Evolutionary conservation across 2,888 invertebrate species (phyloP), one percentile per base, ranked within the genome.

Genomic region (Clistopyga incitator): DNA sequence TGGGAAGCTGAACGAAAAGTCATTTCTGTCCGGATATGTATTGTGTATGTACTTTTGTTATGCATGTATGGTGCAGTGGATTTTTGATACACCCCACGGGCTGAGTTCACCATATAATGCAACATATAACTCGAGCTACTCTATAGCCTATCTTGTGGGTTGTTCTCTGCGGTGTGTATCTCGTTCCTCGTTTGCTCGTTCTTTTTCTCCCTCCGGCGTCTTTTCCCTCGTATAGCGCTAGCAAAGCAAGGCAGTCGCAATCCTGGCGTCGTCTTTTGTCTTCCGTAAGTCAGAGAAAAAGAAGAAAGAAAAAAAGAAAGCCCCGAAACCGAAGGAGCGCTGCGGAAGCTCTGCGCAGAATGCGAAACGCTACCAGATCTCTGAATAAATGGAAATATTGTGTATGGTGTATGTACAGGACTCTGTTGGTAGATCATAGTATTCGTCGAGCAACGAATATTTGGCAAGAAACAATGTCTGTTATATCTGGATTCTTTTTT

Each of bases 231-330:
- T 38, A 38, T 25, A 78, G 18, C 34, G 67, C 38, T 52, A 64
- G 71, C 61, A 71, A 78, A 68, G 15, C 71, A 38, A 25, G 47
- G n/a, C 38, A 25, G 18, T 68, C 47, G 47, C 45, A 56, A 50
- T 52, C 29, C 61, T 25, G 61, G 47, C 47, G 47, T 34, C 47
- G 64, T 71, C 52, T 78, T 78, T 64, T 61, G 71, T 78, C 78
- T 78, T 78, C 59, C 47, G 25, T 45, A 47, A 54, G 76, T 25
- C 59, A 59, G 29, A 29, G 47, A 13, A 42, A 25, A 25, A 38
- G 34, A 52, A 47, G 38, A 8, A 61, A 34, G 34, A 61, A n/a
- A 38, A 59, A 54, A 20, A 52, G 20, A 52, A 52, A 52, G 20
- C 52, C 6, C n/a, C 15, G 52, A 52, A 20, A 47, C 3, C 47